Evolutionary conservation across 2,113 vertebrate genomes (phyloP).

Genomic region (Xenopus borealis): DNA sequence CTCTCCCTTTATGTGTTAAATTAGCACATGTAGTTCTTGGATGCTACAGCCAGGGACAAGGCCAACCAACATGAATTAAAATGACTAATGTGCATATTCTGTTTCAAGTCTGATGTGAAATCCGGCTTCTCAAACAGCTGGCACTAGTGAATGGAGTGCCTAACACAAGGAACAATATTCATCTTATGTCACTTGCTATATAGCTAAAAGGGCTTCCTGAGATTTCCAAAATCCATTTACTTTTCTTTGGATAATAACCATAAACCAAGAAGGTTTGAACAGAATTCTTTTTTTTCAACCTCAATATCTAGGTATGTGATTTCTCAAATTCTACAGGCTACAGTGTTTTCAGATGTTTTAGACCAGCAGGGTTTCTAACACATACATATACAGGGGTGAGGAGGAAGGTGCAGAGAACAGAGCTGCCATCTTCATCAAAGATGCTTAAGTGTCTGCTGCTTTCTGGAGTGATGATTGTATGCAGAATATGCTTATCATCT

Average conservation of each 20-base stretch:
- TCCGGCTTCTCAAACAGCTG: constrained; percentile 51
- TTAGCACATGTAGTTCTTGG: constrained; percentile 68
- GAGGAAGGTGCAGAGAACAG: too few species aligned
- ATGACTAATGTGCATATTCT: constrained; percentile 62
- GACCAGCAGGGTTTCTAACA: too few species aligned
- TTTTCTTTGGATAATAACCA: background rate
- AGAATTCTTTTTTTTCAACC: too few species aligned
- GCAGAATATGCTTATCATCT: too few species aligned
- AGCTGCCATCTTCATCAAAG: too few species aligned
- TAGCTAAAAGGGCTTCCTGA: constrained; percentile 47
- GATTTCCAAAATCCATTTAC: background rate
- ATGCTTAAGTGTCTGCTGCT: too few species aligned
- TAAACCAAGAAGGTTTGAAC: background rate
- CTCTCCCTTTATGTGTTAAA: constrained; percentile 58
- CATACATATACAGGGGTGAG: too few species aligned
- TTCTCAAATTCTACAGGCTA: too few species aligned
- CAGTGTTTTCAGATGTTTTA: too few species aligned
- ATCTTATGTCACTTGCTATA: constrained; percentile 40
- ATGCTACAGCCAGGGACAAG: constrained; percentile 52
- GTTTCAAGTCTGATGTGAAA: constrained; percentile 59
- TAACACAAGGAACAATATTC: constrained; percentile 13
- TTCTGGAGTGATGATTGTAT: too few species aligned
- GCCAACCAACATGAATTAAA: constrained; percentile 66
- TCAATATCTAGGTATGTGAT: too few species aligned
- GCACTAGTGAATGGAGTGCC: constrained; percentile 25